These are phyloP conservation scores for Lasioglossum albipes DNA, from an alignment of 1,140 invertebrate species.

Conservation along the genomic window DNA sequence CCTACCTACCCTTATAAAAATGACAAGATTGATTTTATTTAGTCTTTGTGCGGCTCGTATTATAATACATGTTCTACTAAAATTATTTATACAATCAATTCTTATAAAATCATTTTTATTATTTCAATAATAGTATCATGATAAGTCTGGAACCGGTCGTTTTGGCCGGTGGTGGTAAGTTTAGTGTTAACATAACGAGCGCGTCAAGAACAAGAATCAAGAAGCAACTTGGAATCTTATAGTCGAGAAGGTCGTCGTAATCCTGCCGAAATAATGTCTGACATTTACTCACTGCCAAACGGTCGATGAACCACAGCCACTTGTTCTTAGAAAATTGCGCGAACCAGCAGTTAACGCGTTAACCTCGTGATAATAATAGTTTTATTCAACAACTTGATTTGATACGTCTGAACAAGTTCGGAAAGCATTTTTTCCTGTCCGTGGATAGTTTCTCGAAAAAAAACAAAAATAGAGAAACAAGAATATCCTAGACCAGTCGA, in stretches of 20 bases:
- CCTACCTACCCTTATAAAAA: too few species aligned
- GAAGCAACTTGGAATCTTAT: background rate
- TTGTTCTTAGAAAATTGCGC: too few species aligned
- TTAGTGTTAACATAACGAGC: background rate
- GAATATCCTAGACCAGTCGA: background rate
- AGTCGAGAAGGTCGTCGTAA: background rate
- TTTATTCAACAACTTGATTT: background rate
- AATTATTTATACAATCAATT: too few species aligned
- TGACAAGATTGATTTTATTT: too few species aligned
- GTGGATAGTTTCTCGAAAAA: background rate
- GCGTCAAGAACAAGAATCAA: too few species aligned
- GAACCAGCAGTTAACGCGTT: background rate
- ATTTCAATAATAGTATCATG: too few species aligned
- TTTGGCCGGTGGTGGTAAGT: too few species aligned
- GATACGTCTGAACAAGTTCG: background rate
- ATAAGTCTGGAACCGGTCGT: too few species aligned
- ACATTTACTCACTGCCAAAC: background rate
- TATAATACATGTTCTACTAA: too few species aligned
- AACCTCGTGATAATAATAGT: background rate
- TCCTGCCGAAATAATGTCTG: background rate
- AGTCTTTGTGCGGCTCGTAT: too few species aligned
- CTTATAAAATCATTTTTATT: too few species aligned
- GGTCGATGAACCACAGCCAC: too few species aligned
- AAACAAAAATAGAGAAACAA: background rate
- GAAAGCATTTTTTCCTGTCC: background rate